A percentile compares a stretch with the other conserved stretches of the same genome.
Conservation (phyloP, 2,113 vertebrate genomes). For the Brachyhypopomus occidentalis region DNA sequence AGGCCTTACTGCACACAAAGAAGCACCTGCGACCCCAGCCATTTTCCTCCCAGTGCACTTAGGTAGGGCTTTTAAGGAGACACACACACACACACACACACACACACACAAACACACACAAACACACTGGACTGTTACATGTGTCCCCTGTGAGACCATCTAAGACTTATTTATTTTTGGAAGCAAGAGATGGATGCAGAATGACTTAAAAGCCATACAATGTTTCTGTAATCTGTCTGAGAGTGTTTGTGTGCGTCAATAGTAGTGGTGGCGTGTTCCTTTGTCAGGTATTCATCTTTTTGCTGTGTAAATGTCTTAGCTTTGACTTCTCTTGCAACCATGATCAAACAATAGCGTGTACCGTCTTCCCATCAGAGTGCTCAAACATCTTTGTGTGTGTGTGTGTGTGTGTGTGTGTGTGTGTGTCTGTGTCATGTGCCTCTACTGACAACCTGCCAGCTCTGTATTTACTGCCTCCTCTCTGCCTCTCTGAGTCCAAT, state of each 20-base stretch:
- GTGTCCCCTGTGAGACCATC: background rate
- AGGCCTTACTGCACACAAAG: no score
- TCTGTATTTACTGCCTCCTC: slow-evolving; percentile 10
- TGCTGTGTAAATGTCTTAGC: background rate
- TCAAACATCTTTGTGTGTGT: slow-evolving; percentile 14
- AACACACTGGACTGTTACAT: background rate
- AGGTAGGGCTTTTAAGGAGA: background rate
- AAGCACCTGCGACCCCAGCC: no score
- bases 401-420: slow-evolving; percentile 27
- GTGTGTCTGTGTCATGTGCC: background rate
- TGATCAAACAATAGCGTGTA: background rate
- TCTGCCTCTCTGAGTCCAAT: slow-evolving; percentile 8
- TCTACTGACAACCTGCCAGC: slow-evolving; percentile 31
- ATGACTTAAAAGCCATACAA: slow-evolving; percentile 13
- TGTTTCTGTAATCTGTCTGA: slow-evolving; percentile 11
- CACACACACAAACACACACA: slow-evolving; percentile 18
- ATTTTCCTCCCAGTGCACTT: no score
- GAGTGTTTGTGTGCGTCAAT: background rate
- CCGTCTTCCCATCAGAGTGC: background rate
- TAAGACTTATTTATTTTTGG: background rate
- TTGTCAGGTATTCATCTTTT: background rate
- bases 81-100: slow-evolving; percentile 17
- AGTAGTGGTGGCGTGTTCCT: background rate
- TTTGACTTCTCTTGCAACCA: background rate
- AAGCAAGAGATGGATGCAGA: slow-evolving; percentile 11